Base-by-base conservation (phyloP, 2,113 vertebrate species). In the Equus quagga region DNA sequence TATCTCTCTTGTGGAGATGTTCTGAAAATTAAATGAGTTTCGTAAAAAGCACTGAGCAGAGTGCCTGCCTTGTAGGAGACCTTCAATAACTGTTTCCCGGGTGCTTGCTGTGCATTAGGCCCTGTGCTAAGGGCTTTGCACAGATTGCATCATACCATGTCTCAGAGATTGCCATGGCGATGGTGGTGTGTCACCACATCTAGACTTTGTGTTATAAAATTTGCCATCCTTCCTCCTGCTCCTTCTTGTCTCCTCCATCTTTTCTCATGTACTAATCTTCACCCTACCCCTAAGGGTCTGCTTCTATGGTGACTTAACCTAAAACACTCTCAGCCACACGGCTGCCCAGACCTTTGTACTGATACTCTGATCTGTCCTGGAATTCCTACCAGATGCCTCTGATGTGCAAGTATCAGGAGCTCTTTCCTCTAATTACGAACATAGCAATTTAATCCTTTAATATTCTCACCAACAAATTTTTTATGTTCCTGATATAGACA, bases 21-120 rank as follows among this genome's bases (percentile, higher is more conserved):
- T 88, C 44, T 90, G 31, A 90, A 96, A 83, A 83, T 82, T 54
- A 93, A 75, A 24, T 41, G 17, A 93, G 33, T 86, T 72, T 51
- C 33, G 41, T 82, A 54, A 86, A 93, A 87, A 62, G 33, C 3
- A 56, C 33, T 44, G 24, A 41, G 23, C 31, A 84, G n/a, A 49
- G 31, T 64, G 12, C 36, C 46, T 76, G 64, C 7, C 18, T 28
- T 19, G 75, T 2, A 41, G 6, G 23, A 60, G 12, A n/a, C 12
- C n/a, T 4, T 82, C 11, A 62, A 8, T 19, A 86, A 85, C 44
- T 33, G 49, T 64, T 75, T 86, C 14, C 15, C 6, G 1, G 33
- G 12, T 15, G 19, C 10, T 49, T 58, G 2, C 8, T 92, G 19
- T 95, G 51, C 19, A 62, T 33, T 9, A 23, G 49, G 3, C 13